phyloP scores from a whole-genome alignment of 2,888 invertebrate genomes.

The Andrena trimmerana region DNA sequence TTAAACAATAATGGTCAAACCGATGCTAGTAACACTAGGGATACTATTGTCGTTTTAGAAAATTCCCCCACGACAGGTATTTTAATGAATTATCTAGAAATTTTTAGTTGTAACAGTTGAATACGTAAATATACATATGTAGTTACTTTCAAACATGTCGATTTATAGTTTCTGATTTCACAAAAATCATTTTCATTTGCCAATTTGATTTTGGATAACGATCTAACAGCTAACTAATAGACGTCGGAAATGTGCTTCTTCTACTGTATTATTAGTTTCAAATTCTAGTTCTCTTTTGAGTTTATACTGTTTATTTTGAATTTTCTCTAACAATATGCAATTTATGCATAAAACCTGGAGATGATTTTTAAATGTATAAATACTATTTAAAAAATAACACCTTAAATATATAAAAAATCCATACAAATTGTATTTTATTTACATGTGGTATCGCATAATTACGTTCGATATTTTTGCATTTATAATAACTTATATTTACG shows the following conservation, averaged over 20 bases:
- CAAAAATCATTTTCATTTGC: too few relatives aligned
- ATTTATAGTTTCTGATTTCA: too few relatives aligned
- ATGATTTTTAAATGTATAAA: neutral
- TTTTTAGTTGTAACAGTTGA: too few relatives aligned
- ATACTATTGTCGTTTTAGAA: too few relatives aligned
- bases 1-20: neutral
- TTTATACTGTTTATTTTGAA: neutral
- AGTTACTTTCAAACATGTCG: neutral
- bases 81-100: too few relatives aligned
- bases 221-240: neutral
- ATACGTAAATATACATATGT: neutral
- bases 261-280: neutral
- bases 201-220: too few relatives aligned
- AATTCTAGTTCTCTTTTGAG: neutral
- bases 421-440: conserved; percentile 1
- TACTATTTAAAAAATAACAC: neutral
- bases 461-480: neutral
- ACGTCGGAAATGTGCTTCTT: neutral
- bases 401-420: neutral
- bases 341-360: neutral
- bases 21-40: neutral
- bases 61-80: too few relatives aligned
- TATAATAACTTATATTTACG: neutral
- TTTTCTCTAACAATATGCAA: neutral
- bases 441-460: neutral